Evolutionary conservation across 2,888 invertebrate species (phyloP).

Genomic region (Gryllus longicercus): DNA sequence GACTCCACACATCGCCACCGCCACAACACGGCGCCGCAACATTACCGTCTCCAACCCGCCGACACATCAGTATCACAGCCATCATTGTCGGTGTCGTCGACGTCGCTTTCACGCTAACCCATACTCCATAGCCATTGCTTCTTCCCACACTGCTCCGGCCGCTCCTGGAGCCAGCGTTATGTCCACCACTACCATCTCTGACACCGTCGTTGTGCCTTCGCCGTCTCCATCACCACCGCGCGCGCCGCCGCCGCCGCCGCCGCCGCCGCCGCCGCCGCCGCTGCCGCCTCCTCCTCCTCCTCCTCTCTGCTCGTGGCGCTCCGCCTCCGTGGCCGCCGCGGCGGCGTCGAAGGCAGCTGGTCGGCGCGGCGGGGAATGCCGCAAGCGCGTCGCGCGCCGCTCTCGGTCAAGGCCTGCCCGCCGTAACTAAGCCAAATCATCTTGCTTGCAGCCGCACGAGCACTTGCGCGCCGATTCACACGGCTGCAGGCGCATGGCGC

Average conservation of each 20-base stretch:
- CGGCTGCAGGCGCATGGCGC: background rate
- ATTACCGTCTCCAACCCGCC: too few species aligned
- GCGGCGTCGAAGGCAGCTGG: background rate
- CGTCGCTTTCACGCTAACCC: too few species aligned
- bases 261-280: background rate
- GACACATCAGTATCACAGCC: too few species aligned
- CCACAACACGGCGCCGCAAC: too few species aligned
- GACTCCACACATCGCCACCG: too few species aligned
- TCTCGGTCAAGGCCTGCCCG: background rate
- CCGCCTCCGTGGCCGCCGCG: background rate
- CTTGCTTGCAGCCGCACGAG: background rate
- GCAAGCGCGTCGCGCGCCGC: background rate
- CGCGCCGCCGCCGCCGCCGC: background rate
- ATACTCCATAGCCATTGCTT: too few species aligned
- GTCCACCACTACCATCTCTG: too few species aligned
- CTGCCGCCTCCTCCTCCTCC: background rate
- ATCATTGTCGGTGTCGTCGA: too few species aligned
- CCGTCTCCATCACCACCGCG: background rate
- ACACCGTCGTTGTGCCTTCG: background rate
- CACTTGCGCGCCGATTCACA: background rate
- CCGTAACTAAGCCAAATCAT: constrained; percentile 2
- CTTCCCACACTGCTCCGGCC: too few species aligned
- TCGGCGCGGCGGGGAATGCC: background rate
- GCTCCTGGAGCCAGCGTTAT: too few species aligned
- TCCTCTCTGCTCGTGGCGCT: background rate